phyloP scores from a whole-genome alignment of 2,888 invertebrate species.

The Mythimna albipuncta region DNA sequence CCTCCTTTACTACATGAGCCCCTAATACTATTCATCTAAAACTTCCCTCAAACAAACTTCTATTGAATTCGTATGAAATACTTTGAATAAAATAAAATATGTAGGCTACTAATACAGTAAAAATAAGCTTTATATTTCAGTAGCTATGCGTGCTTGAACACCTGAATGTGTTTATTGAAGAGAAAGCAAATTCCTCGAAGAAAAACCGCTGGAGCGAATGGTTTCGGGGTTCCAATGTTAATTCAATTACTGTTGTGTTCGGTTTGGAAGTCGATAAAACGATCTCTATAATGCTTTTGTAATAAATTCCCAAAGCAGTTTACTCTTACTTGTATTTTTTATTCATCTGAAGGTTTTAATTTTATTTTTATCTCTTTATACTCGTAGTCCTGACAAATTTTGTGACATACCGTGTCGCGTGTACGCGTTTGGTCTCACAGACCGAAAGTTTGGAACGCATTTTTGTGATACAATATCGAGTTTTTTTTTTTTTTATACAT shows the following conservation, averaged over 20 bases:
- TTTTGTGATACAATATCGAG: too few species aligned
- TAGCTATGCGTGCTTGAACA: constrained; percentile 21
- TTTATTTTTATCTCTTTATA: too few species aligned
- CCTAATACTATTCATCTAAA: constrained; percentile 15
- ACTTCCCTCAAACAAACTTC: constrained; percentile 25
- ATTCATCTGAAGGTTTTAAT: too few species aligned
- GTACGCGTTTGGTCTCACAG: too few species aligned
- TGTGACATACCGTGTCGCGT: too few species aligned
- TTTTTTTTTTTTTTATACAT: too few species aligned
- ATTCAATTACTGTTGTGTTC: constrained; percentile 31
- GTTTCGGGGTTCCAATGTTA: constrained; percentile 41
- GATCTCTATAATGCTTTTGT: not conserved
- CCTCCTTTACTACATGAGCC: not conserved
- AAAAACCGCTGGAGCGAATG: constrained; percentile 35
- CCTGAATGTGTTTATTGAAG: constrained; percentile 40
- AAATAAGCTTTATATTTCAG: constrained; percentile 36
- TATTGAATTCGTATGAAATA: constrained; percentile 8
- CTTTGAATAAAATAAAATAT: constrained; percentile 20
- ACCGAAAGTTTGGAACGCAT: too few species aligned
- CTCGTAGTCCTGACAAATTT: too few species aligned
- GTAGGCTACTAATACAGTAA: not conserved
- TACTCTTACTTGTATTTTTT: not conserved
- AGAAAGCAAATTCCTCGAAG: constrained; percentile 26
- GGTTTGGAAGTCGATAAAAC: not conserved
- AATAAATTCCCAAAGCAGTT: not conserved